A percentile compares a stretch with the other conserved stretches of the same genome.
Evolutionary conservation across 2,113 vertebrate genomes (phyloP).

Genomic region (Megaceryle maxima): DNA sequence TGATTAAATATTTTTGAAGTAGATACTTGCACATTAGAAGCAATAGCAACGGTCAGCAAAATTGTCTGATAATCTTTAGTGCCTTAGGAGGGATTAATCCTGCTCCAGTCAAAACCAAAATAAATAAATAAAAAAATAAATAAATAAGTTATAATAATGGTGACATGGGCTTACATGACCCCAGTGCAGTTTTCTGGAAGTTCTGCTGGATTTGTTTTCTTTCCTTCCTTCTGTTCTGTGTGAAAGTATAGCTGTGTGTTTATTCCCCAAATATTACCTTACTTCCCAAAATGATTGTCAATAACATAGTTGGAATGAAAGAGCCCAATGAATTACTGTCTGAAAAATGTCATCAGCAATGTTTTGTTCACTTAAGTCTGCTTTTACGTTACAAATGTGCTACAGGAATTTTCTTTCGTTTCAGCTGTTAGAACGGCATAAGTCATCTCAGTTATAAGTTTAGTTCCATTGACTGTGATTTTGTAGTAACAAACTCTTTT

Average conservation of each 20-base stretch:
- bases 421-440: background rate
- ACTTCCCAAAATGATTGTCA: background rate
- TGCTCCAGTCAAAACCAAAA: background rate
- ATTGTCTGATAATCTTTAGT: background rate
- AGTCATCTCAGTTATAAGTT: background rate
- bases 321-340: background rate
- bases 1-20: conserved; percentile 7
- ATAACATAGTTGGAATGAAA: background rate
- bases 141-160: background rate
- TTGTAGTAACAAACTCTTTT: background rate
- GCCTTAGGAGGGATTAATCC: background rate
- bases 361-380: background rate
- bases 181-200: background rate
- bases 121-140: too few species aligned
- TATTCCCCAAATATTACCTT: background rate
- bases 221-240: background rate
- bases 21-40: background rate
- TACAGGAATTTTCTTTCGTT: background rate
- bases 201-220: background rate
- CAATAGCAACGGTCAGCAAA: background rate
- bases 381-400: background rate
- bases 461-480: background rate
- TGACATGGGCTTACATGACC: background rate
- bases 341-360: background rate
- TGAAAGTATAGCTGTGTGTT: background rate